Percentiles rank a stretch among this genome's conserved stretches.
These are phyloP conservation scores for Podargus strigoides DNA, from an alignment of 2,797 vertebrate species.

Conservation along the genomic window DNA sequence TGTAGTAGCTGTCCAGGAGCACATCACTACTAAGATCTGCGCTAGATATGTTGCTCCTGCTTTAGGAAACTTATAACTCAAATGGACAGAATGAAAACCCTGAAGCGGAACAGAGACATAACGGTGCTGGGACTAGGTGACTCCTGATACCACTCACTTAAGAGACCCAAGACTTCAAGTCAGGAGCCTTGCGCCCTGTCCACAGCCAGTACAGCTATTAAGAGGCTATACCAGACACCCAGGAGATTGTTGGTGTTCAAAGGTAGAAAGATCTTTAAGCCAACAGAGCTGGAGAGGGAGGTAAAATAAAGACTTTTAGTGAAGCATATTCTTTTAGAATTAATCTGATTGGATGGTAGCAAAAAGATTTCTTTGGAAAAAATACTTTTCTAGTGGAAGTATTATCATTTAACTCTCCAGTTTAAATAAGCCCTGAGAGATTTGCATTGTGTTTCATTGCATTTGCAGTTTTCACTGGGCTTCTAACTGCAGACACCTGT, in stretches of 20 bases:
- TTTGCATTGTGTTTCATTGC: neutral
- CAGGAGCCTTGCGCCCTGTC: neutral
- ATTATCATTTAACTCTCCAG: neutral
- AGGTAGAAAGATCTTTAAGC: neutral
- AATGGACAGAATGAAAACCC: neutral
- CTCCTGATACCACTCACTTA: neutral
- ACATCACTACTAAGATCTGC: neutral
- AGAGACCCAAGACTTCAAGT: neutral
- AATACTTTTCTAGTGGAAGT: neutral
- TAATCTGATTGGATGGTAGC: neutral
- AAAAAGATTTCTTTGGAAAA: neutral
- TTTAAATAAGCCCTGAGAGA: neutral
- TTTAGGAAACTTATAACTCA: neutral
- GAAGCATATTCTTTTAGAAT: neutral
- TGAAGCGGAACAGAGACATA: neutral
- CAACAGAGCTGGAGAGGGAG: neutral
- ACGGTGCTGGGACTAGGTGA: neutral
- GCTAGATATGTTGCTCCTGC: neutral
- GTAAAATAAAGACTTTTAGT: neutral
- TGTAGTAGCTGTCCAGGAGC: neutral
- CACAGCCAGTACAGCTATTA: neutral
- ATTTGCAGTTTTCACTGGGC: no score
- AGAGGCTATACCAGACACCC: neutral
- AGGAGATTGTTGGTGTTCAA: neutral
- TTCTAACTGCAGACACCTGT: neutral